These are phyloP conservation scores for Paratrypauchen microcephalus DNA, from an alignment of 2,797 vertebrate species.

Conservation along the genomic window DNA sequence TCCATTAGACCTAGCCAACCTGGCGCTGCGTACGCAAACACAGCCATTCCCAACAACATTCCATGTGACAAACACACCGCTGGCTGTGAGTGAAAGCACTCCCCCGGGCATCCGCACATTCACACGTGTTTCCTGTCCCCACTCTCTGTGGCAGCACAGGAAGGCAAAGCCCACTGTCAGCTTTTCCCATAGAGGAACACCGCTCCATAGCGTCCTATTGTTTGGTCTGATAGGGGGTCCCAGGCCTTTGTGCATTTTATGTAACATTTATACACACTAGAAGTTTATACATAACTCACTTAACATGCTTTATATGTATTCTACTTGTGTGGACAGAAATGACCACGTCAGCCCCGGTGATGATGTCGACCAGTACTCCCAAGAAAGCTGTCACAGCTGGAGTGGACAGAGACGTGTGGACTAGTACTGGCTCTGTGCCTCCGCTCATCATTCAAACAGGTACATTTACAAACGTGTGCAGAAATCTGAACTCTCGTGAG, in stretches of 20 bases:
- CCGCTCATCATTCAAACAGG: slow-evolving; percentile 65
- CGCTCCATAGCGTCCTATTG: slow-evolving; percentile 66
- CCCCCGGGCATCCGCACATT: slow-evolving; percentile 75
- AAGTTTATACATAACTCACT: slow-evolving; percentile 26
- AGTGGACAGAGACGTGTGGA: slow-evolving; percentile 36
- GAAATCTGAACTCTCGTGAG: slow-evolving; percentile 20
- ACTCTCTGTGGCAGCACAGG: slow-evolving; percentile 62
- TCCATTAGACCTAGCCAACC: slow-evolving; percentile 48
- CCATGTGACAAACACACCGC: slow-evolving; percentile 56
- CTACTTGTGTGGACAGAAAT: slow-evolving; percentile 58
- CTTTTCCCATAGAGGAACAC: slow-evolving; percentile 73
- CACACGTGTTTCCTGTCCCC: slow-evolving; percentile 75
- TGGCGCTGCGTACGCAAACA: slow-evolving; percentile 64
- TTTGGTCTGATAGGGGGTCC: slow-evolving; percentile 54
- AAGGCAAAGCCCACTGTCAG: slow-evolving; percentile 73
- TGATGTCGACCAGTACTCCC: slow-evolving; percentile 50
- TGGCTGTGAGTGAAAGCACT: slow-evolving; percentile 66
- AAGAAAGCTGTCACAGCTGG: slow-evolving; percentile 33
- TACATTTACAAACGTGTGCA: slow-evolving; percentile 46
- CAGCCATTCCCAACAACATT: slow-evolving; percentile 56
- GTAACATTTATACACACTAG: slow-evolving; percentile 38
- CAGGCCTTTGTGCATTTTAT: slow-evolving; percentile 58
- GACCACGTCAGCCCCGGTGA: slow-evolving; percentile 62
- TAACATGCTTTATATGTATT: slow-evolving; percentile 10
- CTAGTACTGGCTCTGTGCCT: slow-evolving; percentile 61